Base-by-base conservation (phyloP, 2,113 vertebrate species). In the Poeciliopsis retropinna region DNA sequence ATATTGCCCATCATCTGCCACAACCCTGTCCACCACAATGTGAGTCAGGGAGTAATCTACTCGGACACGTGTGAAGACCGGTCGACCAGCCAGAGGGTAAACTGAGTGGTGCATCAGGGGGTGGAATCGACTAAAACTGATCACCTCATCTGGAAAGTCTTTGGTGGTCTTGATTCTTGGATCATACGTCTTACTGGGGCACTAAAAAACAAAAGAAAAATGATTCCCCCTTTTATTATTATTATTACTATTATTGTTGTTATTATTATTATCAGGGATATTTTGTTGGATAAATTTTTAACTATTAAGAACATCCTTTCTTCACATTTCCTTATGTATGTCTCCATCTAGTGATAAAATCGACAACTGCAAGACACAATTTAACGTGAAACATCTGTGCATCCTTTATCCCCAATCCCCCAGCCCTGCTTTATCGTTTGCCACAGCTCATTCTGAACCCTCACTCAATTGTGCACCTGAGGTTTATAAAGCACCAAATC, bases 121-220 rank as follows among this genome's bases (percentile, higher is more conserved):
- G 70, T 99, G 98, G 47, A 95, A 91, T 14, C 95, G 94, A 34
- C 98, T 96, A 88, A 99, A 99, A 76, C 96, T 97, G 71, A 99
- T 91, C 27, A 99, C 98, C 6, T 99, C 98, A 34, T 99, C 97
- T 0, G 97, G 96, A 67, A 99, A 97, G 91, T 99, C 97, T 82
- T 98, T 96, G 17, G 98, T 99, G 10, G 96, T 98, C 84, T 97
- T 99, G 81, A 99, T 95, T 51, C 93, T 88, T 0, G 97, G 95
- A 66, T 99, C 98, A 1, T 98, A 99, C 0, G 98, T 99, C 89
- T 95, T 96, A 88, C 98, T 99, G 28, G 98, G 98, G 82, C 98
- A 99, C 98, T 99, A 85, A 64, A 39, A 14, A 34, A 17, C 0
- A 70, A 41, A 79, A 70, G 1, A 19, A 60, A 25, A 70, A 14